Evolutionary conservation across 2,797 vertebrate species (phyloP), one percentile per base, ranked within the genome.

Genomic region (Periparus ater): DNA sequence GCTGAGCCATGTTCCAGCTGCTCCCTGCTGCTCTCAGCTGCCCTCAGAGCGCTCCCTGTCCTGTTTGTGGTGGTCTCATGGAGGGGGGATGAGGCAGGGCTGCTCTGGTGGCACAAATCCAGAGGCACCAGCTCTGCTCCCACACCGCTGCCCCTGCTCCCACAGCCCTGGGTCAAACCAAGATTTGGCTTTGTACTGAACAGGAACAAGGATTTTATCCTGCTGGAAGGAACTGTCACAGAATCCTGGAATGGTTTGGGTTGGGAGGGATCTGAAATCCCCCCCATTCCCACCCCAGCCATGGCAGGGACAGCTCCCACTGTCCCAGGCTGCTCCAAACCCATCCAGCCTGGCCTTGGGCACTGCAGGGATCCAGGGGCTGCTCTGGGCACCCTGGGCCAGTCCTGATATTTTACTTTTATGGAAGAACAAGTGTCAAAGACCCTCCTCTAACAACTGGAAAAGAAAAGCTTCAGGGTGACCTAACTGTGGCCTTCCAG

Each of bases 81-180:
- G 15, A 20, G 2, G 26, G n/a, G 61, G 62, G 50, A 17, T 17
- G 23, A 16, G 58, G 16, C 19, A 11, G 4, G 14, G 22, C 3
- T 3, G 10, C 26, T 12, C 4, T 9, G 36, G 36, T 38, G 38
- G 11, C 38, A 38, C 38, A 38, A 38, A 38, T 38, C 38, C 38
- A 11, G 42, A 58, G 34, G 45, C 54, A 48, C 73, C 47, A 12
- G 1, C 13, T 2, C 5, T 8, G 17, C 3, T 12, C 45, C 45
- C 20, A 5, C 23, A 17, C 4, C 30, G 9, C 57, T 17, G 2
- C 26, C 30, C 1, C 0, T 30, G 29, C 51, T 36, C 44, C 2
- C 5, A 13, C 29, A 55, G 10, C 19, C 26, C 17, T 3, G 1
- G 13, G 3, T 5, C 55, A 26, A 30, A 66, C 40, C 29, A 16